Base-by-base conservation (phyloP, 2,888 invertebrate genomes). In the Meloe dianella region DNA sequence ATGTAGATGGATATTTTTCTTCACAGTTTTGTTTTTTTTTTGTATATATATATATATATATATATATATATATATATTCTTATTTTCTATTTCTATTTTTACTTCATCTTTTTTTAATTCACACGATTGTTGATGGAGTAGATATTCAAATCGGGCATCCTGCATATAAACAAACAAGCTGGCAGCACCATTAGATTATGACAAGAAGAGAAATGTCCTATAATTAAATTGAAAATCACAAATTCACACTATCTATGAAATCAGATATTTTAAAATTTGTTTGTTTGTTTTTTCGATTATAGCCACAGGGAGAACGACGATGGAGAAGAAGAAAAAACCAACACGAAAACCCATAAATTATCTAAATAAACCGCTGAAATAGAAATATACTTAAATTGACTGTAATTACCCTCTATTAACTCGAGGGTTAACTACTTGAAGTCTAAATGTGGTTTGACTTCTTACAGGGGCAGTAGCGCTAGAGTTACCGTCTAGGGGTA, bases 361-460 rank as follows among this genome's bases (percentile, higher is more conserved):
- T 54, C 27, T 7, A 14, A 12, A 27, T n/a, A 27, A 54, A 54
- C 27, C 27, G 54, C n/a, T 54, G 54, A 54, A 54, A 54, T 54
- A 54, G 24, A 54, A 54, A 27, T 54, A 54, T 54, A 27, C 27
- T 24, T 54, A 27, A 54, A 54, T 54, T 54, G 54, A 54, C 54
- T 54, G 54, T 54, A 54, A 54, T 54, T 54, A 54, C 27, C 54
- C 14, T 54, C 54, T 24, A 54, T 54, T 54, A 54, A 54, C 24
- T 54, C 14, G 20, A 54, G 54, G 54, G 54, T 54, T 54, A 54
- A 54, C 54, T 27, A 54, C 27, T 54, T 27, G 14, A 54, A 54
- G 24, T 78, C 75, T 73, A 74, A 74, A 75, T 76, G 75, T 68
- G 74, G 70, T 71, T 73, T 74, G 73, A 74, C 70, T 73, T 72